These are phyloP conservation scores for Esox lucius DNA, from an alignment of 2,797 vertebrate genomes.

Conservation along the genomic window DNA sequence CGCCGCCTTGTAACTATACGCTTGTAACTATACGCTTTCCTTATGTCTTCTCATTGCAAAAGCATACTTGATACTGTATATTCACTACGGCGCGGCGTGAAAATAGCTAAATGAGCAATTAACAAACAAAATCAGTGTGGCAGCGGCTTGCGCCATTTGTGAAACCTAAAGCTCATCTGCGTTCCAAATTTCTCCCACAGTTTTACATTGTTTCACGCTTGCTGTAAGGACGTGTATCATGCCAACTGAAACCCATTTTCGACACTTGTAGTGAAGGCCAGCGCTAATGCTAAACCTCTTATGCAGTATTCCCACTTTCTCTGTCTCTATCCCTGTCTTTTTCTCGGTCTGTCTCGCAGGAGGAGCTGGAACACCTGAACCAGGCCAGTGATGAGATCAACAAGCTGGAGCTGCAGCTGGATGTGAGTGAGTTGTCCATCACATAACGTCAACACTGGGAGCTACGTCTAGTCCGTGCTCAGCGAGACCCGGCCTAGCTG, in stretches of 20 bases:
- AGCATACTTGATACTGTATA: background rate
- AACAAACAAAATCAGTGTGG: background rate
- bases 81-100: background rate
- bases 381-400: slow-evolving; percentile 92
- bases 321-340: background rate
- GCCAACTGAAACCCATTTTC: background rate
- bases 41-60: background rate
- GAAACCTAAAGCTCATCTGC: background rate
- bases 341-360: slow-evolving; percentile 65
- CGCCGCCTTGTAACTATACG: background rate
- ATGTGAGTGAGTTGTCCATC: slow-evolving; percentile 73
- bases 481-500: background rate
- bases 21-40: background rate
- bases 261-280: background rate
- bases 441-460: background rate
- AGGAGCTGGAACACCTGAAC: slow-evolving; percentile 90
- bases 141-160: background rate
- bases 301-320: background rate
- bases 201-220: background rate
- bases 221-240: background rate
- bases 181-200: background rate
- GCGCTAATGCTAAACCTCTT: background rate
- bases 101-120: background rate
- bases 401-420: slow-evolving; percentile 86
- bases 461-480: background rate